Base-by-base conservation (phyloP, 2,888 invertebrate species). In the Arctia plantaginis region DNA sequence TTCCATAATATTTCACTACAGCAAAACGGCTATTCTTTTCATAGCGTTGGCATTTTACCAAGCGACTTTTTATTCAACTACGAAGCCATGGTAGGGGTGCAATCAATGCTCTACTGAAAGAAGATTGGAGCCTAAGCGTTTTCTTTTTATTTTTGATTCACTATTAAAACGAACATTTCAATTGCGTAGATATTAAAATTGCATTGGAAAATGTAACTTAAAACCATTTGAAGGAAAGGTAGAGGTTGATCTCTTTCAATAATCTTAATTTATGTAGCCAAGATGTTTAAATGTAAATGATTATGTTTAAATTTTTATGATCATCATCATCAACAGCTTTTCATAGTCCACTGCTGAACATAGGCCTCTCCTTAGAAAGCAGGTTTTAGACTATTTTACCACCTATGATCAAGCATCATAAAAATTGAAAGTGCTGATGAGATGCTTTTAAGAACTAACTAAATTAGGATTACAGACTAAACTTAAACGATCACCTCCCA, bases 41-140 rank as follows among this genome's bases (percentile, higher is more conserved):
- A 92, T 90, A 88, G 88, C 81, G 82, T 90, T 94, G 94, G 94
- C 94, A 94, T 93, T 92, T 89, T 93, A 93, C 93, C 95, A 95
- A 94, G 88, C 88, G 90, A 87, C 90, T 93, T 93, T 93, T 94
- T 94, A 93, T 93, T 91, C 88, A 90, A 92, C 90, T 91, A 93
- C 91, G 92, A 90, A 90, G 90, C 89, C 88, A 88, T 90, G 89
- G 90, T 85, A 80, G 89, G 89, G 89, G 89, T 86, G 91, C 93
- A 94, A 95, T 95, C 94, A 93, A 94, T 94, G 94, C 90, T 90
- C 85, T 85, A 87, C 87, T 88, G 90, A 90, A 90, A 86, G 88
- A 90, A 90, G 88, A 92, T 90, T 89, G 88, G 83, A 86, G 89
- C 87, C 90, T 91, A 88, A 90, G 89, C 87, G 86, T 77, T 85